Conservation (phyloP, 1,140 invertebrate genomes). For the Papilio glaucus region DNA sequence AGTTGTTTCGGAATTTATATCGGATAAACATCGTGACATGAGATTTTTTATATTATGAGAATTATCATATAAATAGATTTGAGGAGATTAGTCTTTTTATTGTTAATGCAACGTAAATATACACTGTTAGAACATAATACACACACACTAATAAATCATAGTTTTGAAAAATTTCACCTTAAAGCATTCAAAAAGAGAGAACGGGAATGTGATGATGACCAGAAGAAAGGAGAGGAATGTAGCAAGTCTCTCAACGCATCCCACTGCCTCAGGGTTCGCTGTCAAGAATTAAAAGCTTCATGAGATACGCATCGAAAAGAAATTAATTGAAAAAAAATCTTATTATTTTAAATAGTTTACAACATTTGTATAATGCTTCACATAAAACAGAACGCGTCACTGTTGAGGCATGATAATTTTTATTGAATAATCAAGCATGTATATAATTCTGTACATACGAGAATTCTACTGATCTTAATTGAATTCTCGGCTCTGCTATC, state of each 20-base stretch:
- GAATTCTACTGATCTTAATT: too few relatives aligned
- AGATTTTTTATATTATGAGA: too few relatives aligned
- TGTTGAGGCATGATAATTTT: background rate
- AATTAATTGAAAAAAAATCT: background rate
- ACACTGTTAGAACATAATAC: background rate
- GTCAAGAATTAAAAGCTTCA: slow-evolving; percentile 47
- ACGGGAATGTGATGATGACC: slow-evolving; percentile 92
- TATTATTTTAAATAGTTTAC: background rate
- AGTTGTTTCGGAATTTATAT: too few relatives aligned
- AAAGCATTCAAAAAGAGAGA: slow-evolving; percentile 93
- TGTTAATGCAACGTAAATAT: background rate
- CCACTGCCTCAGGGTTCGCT: slow-evolving; percentile 84
- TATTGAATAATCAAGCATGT: background rate
- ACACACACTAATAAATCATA: background rate
- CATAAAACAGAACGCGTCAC: background rate
- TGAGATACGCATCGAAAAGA: background rate
- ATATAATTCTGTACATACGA: too few relatives aligned
- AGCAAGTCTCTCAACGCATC: slow-evolving; percentile 91
- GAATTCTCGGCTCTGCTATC: background rate
- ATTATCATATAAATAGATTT: too few relatives aligned
- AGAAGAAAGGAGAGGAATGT: slow-evolving; percentile 91
- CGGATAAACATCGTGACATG: too few relatives aligned
- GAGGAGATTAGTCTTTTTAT: background rate
- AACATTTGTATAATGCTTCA: background rate
- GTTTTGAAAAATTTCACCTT: slow-evolving; percentile 81